Evolutionary conservation across 2,888 invertebrate species (phyloP).

Genomic region (Dolichopus griseipennis): DNA sequence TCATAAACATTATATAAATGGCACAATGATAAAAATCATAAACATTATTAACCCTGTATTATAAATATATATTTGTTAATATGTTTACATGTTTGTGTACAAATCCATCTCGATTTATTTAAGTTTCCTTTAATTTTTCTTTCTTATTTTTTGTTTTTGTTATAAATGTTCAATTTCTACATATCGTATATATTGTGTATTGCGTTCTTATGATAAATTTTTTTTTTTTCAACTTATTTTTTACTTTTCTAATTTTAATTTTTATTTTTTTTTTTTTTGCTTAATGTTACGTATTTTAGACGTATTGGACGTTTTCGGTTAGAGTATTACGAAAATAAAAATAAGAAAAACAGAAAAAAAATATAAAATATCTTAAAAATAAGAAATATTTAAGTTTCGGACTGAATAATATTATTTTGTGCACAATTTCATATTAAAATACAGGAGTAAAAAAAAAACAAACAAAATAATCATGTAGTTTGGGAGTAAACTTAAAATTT

Average conservation of each 20-base stretch:
- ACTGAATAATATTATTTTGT: background rate
- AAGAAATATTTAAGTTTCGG: background rate
- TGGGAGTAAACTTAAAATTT: slow-evolving; percentile 1
- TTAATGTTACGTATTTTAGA: slow-evolving; percentile 6
- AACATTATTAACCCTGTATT: no score
- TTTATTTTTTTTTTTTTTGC: background rate
- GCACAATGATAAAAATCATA: no score
- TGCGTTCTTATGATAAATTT: no score
- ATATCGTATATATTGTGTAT: no score
- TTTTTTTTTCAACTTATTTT: no score
- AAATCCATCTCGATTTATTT: slow-evolving; percentile 1
- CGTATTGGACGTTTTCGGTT: background rate
- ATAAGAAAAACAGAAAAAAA: background rate
- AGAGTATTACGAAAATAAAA: background rate
- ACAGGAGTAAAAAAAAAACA: background rate
- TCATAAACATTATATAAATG: no score
- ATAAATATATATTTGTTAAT: background rate
- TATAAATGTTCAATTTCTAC: no score
- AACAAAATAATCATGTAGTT: background rate
- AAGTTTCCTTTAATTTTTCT: no score
- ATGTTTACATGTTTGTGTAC: background rate
- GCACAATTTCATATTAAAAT: background rate
- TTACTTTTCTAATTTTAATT: background rate
- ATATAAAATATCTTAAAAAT: no score
- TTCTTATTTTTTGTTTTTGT: no score